Evolutionary conservation across 2,888 invertebrate species (phyloP).

Genomic region (Pseudolycoriella hygida): DNA sequence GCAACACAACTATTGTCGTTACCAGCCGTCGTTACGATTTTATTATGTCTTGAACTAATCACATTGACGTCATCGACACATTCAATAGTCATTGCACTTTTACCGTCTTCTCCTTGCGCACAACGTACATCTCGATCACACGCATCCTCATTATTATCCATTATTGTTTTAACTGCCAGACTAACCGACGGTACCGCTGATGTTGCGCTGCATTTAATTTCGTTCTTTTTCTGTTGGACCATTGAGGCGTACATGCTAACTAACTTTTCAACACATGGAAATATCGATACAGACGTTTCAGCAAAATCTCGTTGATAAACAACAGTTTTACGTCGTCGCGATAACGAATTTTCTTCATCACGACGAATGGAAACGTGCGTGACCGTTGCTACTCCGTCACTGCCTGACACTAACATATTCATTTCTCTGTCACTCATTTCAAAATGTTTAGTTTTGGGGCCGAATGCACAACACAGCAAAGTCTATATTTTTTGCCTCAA

Average conservation of each 20-base stretch:
- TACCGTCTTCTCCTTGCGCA: not conserved
- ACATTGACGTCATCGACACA: not conserved
- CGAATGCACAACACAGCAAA: not conserved
- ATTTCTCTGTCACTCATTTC: not conserved
- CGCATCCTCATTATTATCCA: not conserved
- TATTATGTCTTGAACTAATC: not conserved
- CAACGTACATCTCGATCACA: not conserved
- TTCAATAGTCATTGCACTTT: not conserved
- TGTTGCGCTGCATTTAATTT: not conserved
- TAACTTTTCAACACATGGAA: constrained; percentile 14
- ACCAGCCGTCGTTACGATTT: too few relatives aligned
- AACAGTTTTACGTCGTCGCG: constrained; percentile 7
- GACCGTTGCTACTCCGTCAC: constrained; percentile 1
- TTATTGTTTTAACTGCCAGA: not conserved
- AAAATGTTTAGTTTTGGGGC: not conserved
- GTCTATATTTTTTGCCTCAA: not conserved
- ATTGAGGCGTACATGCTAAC: constrained; percentile 15
- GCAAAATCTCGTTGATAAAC: constrained; percentile 6
- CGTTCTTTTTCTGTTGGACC: constrained; percentile 10
- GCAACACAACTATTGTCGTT: not conserved
- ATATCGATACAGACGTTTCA: constrained; percentile 5
- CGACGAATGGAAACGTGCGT: not conserved
- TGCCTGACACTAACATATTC: not conserved
- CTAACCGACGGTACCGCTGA: not conserved
- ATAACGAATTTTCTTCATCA: not conserved